Evolutionary conservation across 2,797 vertebrate species (phyloP).

Genomic region (Staurois parvus): DNA sequence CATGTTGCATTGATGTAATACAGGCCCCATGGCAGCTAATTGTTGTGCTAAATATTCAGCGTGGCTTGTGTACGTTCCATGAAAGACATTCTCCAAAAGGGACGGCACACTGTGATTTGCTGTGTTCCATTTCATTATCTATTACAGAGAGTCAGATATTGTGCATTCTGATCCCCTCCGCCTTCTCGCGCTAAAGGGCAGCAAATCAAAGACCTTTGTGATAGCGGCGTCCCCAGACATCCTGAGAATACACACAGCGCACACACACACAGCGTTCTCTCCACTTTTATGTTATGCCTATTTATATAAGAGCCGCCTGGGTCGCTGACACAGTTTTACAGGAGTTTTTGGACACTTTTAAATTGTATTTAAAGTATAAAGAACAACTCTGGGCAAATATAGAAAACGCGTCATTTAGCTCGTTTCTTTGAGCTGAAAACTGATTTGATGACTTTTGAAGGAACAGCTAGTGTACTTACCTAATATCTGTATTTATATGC

Average conservation of each 20-base stretch:
- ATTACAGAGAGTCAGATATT: slow-evolving; percentile 6
- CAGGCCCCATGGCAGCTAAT: background rate
- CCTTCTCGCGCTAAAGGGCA: slow-evolving; percentile 41
- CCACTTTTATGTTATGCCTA: slow-evolving; percentile 18
- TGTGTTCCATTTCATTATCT: slow-evolving; percentile 1
- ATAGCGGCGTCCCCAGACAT: slow-evolving; percentile 22
- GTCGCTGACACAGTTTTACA: background rate
- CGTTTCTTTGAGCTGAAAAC: too few species aligned
- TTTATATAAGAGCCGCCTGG: slow-evolving; percentile 18
- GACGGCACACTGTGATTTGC: background rate
- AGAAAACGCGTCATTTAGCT: background rate
- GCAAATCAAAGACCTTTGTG: slow-evolving; percentile 31
- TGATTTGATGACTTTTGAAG: too few species aligned
- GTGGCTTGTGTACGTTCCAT: background rate
- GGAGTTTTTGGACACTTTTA: background rate
- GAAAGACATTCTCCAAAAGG: background rate
- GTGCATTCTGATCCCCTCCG: background rate
- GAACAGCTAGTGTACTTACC: background rate
- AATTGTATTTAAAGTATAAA: background rate
- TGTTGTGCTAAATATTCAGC: slow-evolving; percentile 12
- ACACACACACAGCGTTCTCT: slow-evolving; percentile 14
- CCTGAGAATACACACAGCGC: slow-evolving; percentile 21
- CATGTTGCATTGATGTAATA: background rate
- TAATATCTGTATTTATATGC: background rate
- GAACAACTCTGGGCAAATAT: background rate